A percentile compares a stretch with the other conserved stretches of the same genome.
phyloP scores from a whole-genome alignment of 2,113 vertebrate genomes.

The Gymnarchus niloticus region DNA sequence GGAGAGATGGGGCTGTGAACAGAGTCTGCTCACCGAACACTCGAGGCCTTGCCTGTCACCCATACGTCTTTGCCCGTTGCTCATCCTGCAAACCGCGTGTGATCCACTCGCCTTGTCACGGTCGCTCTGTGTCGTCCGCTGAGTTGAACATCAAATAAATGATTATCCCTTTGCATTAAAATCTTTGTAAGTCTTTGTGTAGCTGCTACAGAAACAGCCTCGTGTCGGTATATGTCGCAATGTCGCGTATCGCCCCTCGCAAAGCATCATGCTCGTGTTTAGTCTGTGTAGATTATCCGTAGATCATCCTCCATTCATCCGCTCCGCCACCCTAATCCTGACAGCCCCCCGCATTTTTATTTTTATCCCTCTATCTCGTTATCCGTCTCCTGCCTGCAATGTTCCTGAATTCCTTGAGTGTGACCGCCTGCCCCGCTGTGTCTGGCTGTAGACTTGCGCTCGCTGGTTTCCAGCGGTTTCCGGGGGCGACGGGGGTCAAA shows the following conservation, averaged over 20 bases:
- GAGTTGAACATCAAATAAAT: not conserved
- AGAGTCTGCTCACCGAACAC: not conserved
- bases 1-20: not conserved
- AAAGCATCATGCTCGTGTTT: conserved; percentile 12
- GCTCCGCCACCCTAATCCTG: conserved; percentile 61
- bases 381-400: conserved; percentile 38
- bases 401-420: not conserved
- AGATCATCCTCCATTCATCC: conserved; percentile 64
- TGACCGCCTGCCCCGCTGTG: no score
- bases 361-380: conserved; percentile 37
- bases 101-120: not conserved
- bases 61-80: not conserved
- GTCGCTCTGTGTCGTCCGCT: not conserved
- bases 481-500: not conserved
- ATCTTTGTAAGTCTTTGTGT: not conserved
- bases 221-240: no score
- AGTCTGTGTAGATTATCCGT: conserved; percentile 53
- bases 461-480: not conserved
- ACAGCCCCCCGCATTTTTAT: conserved; percentile 50
- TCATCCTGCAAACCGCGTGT: not conserved
- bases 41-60: not conserved
- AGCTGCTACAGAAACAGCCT: not conserved
- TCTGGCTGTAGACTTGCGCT: no score
- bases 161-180: not conserved
- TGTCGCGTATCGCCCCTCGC: not conserved